phyloP scores from a whole-genome alignment of 2,797 vertebrate genomes.

The Pristis pectinata region DNA sequence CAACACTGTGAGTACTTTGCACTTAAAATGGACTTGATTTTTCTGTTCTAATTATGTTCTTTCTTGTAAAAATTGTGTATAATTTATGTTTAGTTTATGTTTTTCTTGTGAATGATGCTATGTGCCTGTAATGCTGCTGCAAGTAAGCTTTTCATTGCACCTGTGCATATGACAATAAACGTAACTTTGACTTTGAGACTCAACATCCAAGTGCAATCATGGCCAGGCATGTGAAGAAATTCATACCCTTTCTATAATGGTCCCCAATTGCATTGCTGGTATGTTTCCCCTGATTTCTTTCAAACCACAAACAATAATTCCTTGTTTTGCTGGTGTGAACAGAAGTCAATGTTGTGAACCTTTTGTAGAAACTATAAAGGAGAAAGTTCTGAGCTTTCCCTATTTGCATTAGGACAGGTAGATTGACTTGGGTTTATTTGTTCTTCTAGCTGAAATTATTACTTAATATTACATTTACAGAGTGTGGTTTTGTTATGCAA shows the following conservation, averaged over 20 bases:
- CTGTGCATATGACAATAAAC: no score
- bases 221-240: background rate
- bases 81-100: no score
- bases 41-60: no score
- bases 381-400: background rate
- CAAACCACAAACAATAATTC: background rate
- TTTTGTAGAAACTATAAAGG: background rate
- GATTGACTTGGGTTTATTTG: background rate
- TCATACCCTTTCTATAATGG: background rate
- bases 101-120: background rate
- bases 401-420: background rate
- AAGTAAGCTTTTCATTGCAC: no score
- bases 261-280: background rate
- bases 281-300: background rate
- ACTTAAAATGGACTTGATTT: no score
- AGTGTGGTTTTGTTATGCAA: background rate
- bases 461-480: background rate
- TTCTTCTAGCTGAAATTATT: background rate
- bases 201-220: background rate
- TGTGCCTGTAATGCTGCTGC: no score
- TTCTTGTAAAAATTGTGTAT: no score
- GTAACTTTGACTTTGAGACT: background rate
- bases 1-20: no score
- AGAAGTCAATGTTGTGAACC: background rate
- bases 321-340: background rate